Conservation (phyloP, 2,797 vertebrate species). For the Eurystomus glaucurus region DNA sequence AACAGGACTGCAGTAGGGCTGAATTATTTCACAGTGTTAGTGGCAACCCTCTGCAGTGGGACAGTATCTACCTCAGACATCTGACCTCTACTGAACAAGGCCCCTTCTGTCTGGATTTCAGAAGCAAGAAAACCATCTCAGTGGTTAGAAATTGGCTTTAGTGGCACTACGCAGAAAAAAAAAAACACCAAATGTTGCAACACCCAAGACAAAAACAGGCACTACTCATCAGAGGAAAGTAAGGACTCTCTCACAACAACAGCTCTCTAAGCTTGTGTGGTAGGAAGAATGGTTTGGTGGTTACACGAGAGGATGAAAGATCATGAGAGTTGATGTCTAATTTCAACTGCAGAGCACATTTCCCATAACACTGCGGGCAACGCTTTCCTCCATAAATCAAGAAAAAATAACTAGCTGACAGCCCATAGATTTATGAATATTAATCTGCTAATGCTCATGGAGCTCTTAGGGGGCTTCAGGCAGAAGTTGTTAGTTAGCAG, state of each 20-base stretch:
- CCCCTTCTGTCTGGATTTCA: conserved; percentile 34
- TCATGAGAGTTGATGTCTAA: neutral
- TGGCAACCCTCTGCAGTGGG: neutral
- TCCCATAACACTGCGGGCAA: conserved; percentile 13
- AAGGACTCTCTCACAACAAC: neutral
- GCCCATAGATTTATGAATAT: neutral
- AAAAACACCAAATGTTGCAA: neutral
- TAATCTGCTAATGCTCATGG: neutral
- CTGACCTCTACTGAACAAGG: conserved; percentile 26
- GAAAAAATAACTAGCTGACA: neutral
- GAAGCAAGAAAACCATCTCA: neutral
- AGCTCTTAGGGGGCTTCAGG: neutral
- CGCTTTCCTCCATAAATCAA: conserved; percentile 24
- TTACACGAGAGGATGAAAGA: conserved; percentile 41
- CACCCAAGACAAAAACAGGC: neutral
- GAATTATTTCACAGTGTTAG: neutral
- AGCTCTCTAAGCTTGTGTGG: neutral
- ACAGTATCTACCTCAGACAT: conserved; percentile 30
- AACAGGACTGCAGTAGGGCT: neutral
- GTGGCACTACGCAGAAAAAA: neutral
- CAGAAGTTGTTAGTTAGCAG: neutral
- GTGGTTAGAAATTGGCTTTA: neutral
- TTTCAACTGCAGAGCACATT: conserved; percentile 6
- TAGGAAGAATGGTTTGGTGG: conserved; percentile 39
- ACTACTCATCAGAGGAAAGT: neutral